phyloP scores from a whole-genome alignment of 2,888 invertebrate genomes.

The Carterocephalus palaemon region DNA sequence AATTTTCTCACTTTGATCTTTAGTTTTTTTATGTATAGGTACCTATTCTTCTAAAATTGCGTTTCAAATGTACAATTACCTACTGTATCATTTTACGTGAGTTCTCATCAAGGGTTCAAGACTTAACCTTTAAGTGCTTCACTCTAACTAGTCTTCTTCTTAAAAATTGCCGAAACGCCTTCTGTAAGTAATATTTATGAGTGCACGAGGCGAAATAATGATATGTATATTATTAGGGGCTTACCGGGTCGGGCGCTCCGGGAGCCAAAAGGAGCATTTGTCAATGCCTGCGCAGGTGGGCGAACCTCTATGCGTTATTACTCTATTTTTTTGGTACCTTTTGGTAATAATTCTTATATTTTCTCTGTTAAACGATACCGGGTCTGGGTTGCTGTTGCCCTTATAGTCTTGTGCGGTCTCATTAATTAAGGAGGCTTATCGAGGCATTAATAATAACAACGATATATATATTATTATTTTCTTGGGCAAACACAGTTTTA shows the following conservation, averaged over 20 bases:
- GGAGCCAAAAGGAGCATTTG: conserved; percentile 60
- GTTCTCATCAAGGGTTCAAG: conserved; percentile 28
- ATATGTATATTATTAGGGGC: conserved; percentile 73
- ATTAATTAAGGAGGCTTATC: conserved; percentile 15
- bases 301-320: conserved; percentile 55
- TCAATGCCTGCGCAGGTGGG: conserved; percentile 70
- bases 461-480: no score
- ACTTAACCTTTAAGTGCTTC: no score
- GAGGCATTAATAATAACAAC: conserved; percentile 9
- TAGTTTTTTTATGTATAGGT: no score
- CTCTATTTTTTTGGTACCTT: conserved; percentile 64
- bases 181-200: conserved; percentile 69
- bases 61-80: no score
- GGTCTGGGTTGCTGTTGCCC: conserved; percentile 10
- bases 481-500: no score
- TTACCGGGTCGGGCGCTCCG: conserved; percentile 43
- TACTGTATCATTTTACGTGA: no score
- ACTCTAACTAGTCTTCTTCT: conserved; percentile 46
- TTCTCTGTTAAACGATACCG: conserved; percentile 32
- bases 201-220: conserved; percentile 65
- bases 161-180: conserved; percentile 57
- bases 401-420: conserved; percentile 23
- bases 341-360: conserved; percentile 54
- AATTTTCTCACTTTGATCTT: no score
- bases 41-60: no score